Conservation (phyloP, 2,888 invertebrate genomes). For the Epirrhoe alternata region DNA sequence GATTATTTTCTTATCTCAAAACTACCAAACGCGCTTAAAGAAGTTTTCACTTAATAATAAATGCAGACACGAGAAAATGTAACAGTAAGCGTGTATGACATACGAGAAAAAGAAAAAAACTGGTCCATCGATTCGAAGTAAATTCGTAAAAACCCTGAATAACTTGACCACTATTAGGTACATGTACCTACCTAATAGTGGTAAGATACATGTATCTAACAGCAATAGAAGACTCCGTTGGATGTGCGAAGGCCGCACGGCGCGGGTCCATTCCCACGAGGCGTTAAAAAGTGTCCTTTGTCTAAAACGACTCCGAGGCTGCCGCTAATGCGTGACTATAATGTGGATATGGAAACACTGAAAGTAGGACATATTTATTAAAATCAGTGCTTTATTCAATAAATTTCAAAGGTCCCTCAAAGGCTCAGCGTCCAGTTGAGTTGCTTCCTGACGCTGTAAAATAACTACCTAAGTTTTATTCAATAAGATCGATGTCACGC, state of each 20-base stretch:
- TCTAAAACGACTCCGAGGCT: slow-evolving; percentile 2
- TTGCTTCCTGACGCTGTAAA: too few species aligned
- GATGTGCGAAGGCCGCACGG: slow-evolving; percentile 1
- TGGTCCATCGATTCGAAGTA: too few species aligned
- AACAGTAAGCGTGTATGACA: neutral
- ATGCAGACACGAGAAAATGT: too few species aligned
- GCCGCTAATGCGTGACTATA: neutral
- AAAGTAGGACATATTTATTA: neutral
- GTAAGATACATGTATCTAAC: neutral
- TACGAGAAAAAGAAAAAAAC: neutral
- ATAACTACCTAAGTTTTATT: too few species aligned
- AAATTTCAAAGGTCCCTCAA: too few species aligned
- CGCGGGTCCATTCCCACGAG: slow-evolving; percentile 4
- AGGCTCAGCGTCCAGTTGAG: too few species aligned
- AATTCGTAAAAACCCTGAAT: neutral
- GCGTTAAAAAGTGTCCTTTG: slow-evolving; percentile 4
- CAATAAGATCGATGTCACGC: too few species aligned
- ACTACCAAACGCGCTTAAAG: too few species aligned
- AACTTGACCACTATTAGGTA: neutral
- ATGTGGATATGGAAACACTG: neutral
- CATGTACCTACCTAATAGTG: too few species aligned
- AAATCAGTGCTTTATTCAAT: neutral
- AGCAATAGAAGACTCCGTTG: neutral
- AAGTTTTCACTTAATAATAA: too few species aligned
- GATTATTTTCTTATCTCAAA: too few species aligned